Base-by-base conservation (phyloP, 2,797 vertebrate genomes). In the Perdix hodgsoniae region DNA sequence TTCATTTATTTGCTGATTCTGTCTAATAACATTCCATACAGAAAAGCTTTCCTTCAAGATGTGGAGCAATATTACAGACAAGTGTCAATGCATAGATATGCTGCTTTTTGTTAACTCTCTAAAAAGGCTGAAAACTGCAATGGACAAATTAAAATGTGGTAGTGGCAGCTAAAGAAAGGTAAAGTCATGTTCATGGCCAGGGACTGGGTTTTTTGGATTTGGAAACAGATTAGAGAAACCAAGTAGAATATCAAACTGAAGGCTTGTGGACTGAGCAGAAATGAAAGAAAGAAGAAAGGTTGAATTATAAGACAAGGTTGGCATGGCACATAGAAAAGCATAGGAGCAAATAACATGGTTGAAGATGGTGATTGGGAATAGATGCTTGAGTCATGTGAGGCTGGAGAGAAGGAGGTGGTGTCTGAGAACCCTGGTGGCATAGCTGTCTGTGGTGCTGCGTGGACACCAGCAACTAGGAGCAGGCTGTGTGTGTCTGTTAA, bases 81-180 rank as follows among this genome's bases (percentile, higher is more conserved):
- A 40, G 16, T 0, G 0, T 61, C 42, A 10, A 4, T 23, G 29
- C 40, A 22, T 24, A 3, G 35, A 7, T 1, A 0, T 47, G 2
- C 1, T 40, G 63, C 81, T 72, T 65, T 75, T 72, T 73, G 14
- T 66, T 80, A 75, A 33, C 29, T 79, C 22, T 70, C 22, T 12
- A 33, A 72, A 73, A 44, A 17, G 14, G 23, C 54, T 77, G 49
- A 59, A 80, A 92, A 50, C 17, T 37, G 27, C 71, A 80, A 54
- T 26, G 18, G 18, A 5, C 26, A 52, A 26, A 9, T 60, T 40
- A 80, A 74, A 81, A 67, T 19, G 14, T 29, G 44, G 12, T 54
- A 29, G 72, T 76, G 24, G 17, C 31, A 49, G 3, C 50, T 89
- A 56, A 76, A 65, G 45, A 79, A 65, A 39, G 17, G 66, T 76